A percentile compares a stretch with the other conserved stretches of the same genome.
Evolutionary conservation across 1,140 invertebrate genomes (phyloP).

Genomic region (Onthophagus taurus): DNA sequence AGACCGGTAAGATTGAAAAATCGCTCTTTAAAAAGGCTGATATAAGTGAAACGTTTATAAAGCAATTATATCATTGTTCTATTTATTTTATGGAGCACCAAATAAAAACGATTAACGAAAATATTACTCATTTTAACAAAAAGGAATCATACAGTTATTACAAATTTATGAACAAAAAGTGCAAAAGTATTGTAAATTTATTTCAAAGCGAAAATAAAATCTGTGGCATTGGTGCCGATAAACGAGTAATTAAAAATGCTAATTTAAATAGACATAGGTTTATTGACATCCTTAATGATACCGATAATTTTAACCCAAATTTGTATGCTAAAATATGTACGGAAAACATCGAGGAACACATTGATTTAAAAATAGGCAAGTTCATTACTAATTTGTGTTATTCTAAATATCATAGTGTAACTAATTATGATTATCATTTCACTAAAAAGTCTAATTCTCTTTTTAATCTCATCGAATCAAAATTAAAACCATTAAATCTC

Average conservation of each 20-base stretch:
- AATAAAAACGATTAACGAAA: slow-evolving; percentile 51
- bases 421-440: slow-evolving; percentile 14
- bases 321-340: slow-evolving; percentile 7
- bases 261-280: slow-evolving; percentile 7
- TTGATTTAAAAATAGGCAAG: slow-evolving; percentile 17
- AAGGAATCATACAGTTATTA: too few relatives aligned
- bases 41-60: slow-evolving; percentile 57
- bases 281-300: slow-evolving; percentile 1
- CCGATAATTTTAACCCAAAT: not conserved
- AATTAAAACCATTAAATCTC: slow-evolving; percentile 11
- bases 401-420: slow-evolving; percentile 19
- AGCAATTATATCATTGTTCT: slow-evolving; percentile 55
- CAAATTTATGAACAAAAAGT: slow-evolving; percentile 8
- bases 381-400: slow-evolving; percentile 15
- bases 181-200: slow-evolving; percentile 21
- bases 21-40: slow-evolving; percentile 51
- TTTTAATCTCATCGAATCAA: slow-evolving; percentile 15
- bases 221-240: not conserved
- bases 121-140: slow-evolving; percentile 47
- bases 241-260: slow-evolving; percentile 4
- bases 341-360: slow-evolving; percentile 3
- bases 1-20: slow-evolving; percentile 25
- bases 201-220: slow-evolving; percentile 22
- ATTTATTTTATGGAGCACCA: slow-evolving; percentile 56
- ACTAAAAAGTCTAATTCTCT: slow-evolving; percentile 11